Percentiles rank a stretch among this genome's conserved stretches.
Conservation (phyloP, 2,888 invertebrate species). For the Chrysotoxum bicinctum region DNA sequence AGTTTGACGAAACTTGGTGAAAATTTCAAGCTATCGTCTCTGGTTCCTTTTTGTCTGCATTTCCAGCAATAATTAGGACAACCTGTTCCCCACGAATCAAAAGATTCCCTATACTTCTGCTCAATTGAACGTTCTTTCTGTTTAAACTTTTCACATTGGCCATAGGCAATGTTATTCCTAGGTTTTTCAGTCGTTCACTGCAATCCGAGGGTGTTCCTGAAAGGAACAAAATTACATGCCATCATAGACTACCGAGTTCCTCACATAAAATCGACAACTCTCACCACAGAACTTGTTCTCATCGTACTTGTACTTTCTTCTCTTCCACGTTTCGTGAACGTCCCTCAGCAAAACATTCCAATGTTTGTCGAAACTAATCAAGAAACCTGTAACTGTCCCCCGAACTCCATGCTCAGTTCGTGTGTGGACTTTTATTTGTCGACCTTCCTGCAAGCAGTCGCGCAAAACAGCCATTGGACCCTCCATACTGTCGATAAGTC, state of each 20-base stretch:
- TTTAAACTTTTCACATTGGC: slow-evolving; percentile 84
- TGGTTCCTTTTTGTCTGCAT: not conserved
- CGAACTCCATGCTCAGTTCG: slow-evolving; percentile 88
- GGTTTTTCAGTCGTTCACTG: slow-evolving; percentile 81
- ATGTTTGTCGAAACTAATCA: slow-evolving; percentile 95
- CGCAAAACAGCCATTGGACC: slow-evolving; percentile 86
- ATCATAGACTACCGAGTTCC: not conserved
- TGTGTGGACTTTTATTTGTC: slow-evolving; percentile 83
- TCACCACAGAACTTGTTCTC: slow-evolving; percentile 76
- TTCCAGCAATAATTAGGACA: slow-evolving; percentile 82
- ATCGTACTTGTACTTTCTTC: slow-evolving; percentile 82
- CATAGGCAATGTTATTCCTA: slow-evolving; percentile 83
- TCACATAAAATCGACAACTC: not conserved
- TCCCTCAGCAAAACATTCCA: slow-evolving; percentile 94
- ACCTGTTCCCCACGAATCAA: slow-evolving; percentile 90
- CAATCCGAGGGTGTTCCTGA: slow-evolving; percentile 81
- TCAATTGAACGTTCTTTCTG: slow-evolving; percentile 86
- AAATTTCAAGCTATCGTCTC: not conserved
- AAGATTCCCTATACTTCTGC: slow-evolving; percentile 86
- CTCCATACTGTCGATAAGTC: slow-evolving; percentile 82
- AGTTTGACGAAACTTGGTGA: too few relatives aligned
- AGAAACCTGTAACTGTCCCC: slow-evolving; percentile 89
- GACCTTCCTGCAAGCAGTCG: slow-evolving; percentile 80
- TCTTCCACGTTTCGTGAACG: slow-evolving; percentile 91
- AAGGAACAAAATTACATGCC: slow-evolving; percentile 35